Conservation (phyloP, 2,797 vertebrate genomes). For the Enteromius trimaculatus region DNA sequence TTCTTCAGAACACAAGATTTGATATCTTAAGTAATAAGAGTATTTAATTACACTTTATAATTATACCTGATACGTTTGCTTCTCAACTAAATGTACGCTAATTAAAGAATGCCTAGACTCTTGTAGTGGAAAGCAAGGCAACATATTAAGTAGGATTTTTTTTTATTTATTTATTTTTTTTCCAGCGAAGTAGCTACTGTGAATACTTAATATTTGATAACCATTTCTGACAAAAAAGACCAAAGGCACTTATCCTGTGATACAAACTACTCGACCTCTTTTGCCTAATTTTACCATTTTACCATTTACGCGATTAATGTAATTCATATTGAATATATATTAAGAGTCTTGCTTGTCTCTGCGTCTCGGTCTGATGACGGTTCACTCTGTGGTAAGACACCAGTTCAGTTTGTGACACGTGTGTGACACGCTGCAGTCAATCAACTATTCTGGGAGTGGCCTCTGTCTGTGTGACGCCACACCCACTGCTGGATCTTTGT, state of each 20-base stretch:
- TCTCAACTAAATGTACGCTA: neutral
- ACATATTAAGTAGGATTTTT: neutral
- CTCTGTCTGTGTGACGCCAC: too few relatives aligned
- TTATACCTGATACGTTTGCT: neutral
- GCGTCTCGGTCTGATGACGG: too few relatives aligned
- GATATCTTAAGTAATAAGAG: neutral
- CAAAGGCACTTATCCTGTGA: neutral
- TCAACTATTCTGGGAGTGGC: too few relatives aligned
- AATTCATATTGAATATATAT: neutral
- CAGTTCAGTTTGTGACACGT: too few relatives aligned
- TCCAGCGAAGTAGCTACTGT: neutral
- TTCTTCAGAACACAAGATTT: neutral
- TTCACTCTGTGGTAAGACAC: too few relatives aligned
- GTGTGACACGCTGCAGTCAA: too few relatives aligned
- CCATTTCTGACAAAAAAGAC: neutral
- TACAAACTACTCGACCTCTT: neutral
- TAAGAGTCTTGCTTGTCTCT: too few relatives aligned
- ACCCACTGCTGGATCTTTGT: too few relatives aligned
- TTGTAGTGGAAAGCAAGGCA: neutral
- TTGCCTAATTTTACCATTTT: neutral
- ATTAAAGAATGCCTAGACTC: neutral
- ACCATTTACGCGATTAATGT: neutral
- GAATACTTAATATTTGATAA: neutral
- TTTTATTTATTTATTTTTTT: neutral
- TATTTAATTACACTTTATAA: neutral